Percentiles rank a stretch among this genome's conserved stretches.
Evolutionary conservation across 1,140 invertebrate genomes (phyloP).

Genomic region (Frieseomelitta varia): DNA sequence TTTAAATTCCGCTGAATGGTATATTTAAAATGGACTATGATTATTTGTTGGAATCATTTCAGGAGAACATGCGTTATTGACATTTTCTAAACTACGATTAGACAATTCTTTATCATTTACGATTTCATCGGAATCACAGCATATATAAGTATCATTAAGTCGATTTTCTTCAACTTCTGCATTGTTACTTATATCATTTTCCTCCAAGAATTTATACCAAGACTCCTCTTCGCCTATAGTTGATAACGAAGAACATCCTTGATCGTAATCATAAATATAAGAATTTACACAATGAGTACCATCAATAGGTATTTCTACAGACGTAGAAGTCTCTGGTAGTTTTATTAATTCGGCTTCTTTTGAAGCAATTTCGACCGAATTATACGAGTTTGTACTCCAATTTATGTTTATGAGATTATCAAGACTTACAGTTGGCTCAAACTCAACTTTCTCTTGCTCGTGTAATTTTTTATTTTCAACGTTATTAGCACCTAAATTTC

Average conservation of each 20-base stretch:
- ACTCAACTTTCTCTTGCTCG: background rate
- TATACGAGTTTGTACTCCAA: background rate
- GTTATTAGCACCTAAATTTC: background rate
- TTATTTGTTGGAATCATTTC: background rate
- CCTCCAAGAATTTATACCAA: background rate
- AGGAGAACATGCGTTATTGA: no score
- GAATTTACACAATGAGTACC: slow-evolving; percentile 21
- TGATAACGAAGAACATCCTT: slow-evolving; percentile 9
- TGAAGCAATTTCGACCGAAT: background rate
- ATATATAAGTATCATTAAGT: slow-evolving; percentile 42
- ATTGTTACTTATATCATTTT: background rate
- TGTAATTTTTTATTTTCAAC: background rate
- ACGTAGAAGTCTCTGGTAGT: background rate
- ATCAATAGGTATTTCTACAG: background rate
- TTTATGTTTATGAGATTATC: background rate
- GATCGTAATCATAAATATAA: background rate
- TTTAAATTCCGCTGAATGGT: background rate
- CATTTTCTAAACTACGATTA: background rate
- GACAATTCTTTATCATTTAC: background rate
- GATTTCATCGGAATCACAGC: background rate
- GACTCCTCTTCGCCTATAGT: slow-evolving; percentile 42
- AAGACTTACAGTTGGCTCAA: no score
- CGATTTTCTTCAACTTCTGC: background rate
- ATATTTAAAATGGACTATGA: background rate
- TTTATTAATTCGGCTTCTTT: background rate